Conservation (phyloP, 2,797 vertebrate genomes). For the Rhynchonycteris naso region DNA sequence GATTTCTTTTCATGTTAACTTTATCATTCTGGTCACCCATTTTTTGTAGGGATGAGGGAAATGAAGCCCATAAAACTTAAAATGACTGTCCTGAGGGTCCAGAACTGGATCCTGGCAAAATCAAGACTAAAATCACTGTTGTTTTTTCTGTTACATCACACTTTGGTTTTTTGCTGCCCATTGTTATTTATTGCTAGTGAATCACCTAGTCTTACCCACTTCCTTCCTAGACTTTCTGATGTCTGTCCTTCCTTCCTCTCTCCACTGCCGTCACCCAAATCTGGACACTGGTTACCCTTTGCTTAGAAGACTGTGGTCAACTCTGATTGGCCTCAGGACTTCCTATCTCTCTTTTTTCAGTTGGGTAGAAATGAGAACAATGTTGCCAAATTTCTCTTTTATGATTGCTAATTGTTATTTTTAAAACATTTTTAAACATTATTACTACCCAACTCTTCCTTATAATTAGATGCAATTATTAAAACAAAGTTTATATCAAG, state of each 20-base stretch:
- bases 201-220: background rate
- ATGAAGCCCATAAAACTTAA: background rate
- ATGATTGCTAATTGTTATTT: slow-evolving; percentile 53
- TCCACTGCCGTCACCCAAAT: background rate
- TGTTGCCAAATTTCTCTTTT: slow-evolving; percentile 58
- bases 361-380: background rate
- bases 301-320: background rate
- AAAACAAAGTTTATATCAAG: slow-evolving; percentile 1
- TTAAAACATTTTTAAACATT: slow-evolving; percentile 44
- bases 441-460: slow-evolving; percentile 32
- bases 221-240: slow-evolving; percentile 41
- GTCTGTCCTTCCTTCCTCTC: slow-evolving; percentile 5
- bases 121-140: background rate
- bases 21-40: background rate
- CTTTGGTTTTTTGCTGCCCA: slow-evolving; percentile 13
- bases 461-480: slow-evolving; percentile 59
- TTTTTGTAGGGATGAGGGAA: background rate
- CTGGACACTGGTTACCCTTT: background rate
- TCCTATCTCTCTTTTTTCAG: background rate
- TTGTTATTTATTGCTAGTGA: slow-evolving; percentile 46
- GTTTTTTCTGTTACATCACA: background rate
- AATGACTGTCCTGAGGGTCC: background rate
- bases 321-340: background rate
- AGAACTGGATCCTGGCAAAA: slow-evolving; percentile 17
- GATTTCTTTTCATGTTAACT: background rate